A percentile compares a stretch with the other conserved stretches of the same genome.
Evolutionary conservation across 2,113 vertebrate genomes (phyloP).

Genomic region (Camelus bactrianus): DNA sequence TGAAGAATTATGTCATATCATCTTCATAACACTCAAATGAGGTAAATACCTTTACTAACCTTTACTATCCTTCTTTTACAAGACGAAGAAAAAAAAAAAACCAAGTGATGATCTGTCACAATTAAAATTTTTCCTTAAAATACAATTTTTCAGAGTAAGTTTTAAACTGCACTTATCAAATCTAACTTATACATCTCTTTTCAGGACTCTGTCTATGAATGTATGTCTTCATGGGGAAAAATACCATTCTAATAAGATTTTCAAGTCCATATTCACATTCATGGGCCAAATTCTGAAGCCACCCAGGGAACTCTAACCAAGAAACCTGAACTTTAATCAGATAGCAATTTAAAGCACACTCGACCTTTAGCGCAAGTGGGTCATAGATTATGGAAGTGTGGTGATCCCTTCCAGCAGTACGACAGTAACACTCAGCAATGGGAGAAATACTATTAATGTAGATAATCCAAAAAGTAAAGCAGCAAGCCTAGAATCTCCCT

Average conservation of each 20-base stretch:
- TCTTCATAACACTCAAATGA: constrained; percentile 4
- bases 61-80: constrained; percentile 50
- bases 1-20: constrained; percentile 43
- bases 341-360: constrained; percentile 58
- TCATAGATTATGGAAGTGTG: constrained; percentile 54
- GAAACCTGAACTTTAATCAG: constrained; percentile 62
- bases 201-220: constrained; percentile 50
- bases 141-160: constrained; percentile 21
- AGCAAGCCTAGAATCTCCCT: constrained; percentile 31
- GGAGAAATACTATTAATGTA: constrained; percentile 57
- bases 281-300: constrained; percentile 42
- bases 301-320: constrained; percentile 32
- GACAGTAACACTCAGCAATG: constrained; percentile 37
- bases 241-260: constrained; percentile 17
- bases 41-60: neutral
- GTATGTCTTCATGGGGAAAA: neutral
- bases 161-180: constrained; percentile 59
- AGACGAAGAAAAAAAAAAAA: constrained; percentile 67
- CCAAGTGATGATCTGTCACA: neutral
- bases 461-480: constrained; percentile 56
- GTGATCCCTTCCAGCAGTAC: constrained; percentile 18
- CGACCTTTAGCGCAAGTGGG: constrained; percentile 13
- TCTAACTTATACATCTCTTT: constrained; percentile 19
- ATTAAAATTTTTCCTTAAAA: constrained; percentile 28
- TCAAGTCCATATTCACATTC: constrained; percentile 54